These are phyloP conservation scores for Poeciliopsis turrubarensis DNA, from an alignment of 2,113 vertebrate species.

Conservation along the genomic window DNA sequence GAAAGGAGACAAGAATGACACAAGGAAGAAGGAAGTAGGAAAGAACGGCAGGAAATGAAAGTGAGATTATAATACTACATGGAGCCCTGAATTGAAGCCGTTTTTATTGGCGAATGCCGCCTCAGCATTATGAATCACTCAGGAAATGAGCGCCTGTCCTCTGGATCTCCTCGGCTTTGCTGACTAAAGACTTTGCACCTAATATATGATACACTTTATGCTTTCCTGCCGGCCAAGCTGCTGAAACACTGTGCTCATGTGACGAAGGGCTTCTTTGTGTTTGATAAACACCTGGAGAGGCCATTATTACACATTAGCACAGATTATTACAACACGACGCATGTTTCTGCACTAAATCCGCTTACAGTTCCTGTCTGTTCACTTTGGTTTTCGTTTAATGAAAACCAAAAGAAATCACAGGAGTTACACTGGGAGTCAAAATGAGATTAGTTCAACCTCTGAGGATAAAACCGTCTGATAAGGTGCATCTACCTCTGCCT, in stretches of 20 bases:
- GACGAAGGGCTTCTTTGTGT: conserved; percentile 69
- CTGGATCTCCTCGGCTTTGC: conserved; percentile 80
- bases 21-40: no score
- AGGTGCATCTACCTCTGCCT: conserved; percentile 72
- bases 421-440: conserved; percentile 50
- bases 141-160: conserved; percentile 84
- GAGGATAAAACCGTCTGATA: conserved; percentile 68
- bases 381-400: conserved; percentile 40
- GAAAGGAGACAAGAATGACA: no score
- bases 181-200: conserved; percentile 78
- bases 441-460: conserved; percentile 62
- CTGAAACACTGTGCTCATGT: conserved; percentile 56
- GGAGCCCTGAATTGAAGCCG: conserved; percentile 50
- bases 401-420: conserved; percentile 30
- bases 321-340: no score
- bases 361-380: conserved; percentile 28
- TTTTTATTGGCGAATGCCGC: conserved; percentile 75
- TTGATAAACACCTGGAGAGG: conserved; percentile 35
- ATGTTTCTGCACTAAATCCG: conserved; percentile 31
- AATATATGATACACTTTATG: conserved; percentile 81
- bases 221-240: conserved; percentile 59
- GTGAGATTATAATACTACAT: conserved; percentile 32
- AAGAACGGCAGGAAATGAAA: neutral
- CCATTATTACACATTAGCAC: conserved; percentile 21
- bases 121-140: conserved; percentile 83